These are phyloP conservation scores for Reticulitermes lucifugus DNA, from an alignment of 2,888 invertebrate species.

Conservation along the genomic window DNA sequence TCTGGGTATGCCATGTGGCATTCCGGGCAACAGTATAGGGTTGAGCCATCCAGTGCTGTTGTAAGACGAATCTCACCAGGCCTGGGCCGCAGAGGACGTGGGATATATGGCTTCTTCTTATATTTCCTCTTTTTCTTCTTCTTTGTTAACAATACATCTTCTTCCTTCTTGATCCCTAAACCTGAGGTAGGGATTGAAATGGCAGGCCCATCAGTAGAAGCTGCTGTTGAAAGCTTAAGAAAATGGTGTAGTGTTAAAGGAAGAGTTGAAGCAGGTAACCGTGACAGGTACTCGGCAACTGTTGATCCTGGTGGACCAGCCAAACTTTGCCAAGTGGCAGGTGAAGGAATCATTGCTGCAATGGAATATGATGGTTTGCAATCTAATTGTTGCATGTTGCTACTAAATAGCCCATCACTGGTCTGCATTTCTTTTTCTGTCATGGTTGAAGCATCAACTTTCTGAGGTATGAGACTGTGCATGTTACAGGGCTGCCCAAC, in stretches of 20 bases:
- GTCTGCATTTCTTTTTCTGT: constrained; percentile 44
- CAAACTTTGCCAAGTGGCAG: constrained; percentile 46
- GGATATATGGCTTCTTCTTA: constrained; percentile 48
- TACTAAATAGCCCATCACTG: constrained; percentile 34
- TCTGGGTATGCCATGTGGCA: constrained; percentile 55
- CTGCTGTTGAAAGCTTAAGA: constrained; percentile 44
- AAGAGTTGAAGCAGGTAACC: constrained; percentile 48
- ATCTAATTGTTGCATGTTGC: constrained; percentile 21
- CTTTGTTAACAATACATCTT: constrained; percentile 20
- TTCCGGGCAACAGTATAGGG: constrained; percentile 53
- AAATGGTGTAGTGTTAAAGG: constrained; percentile 51
- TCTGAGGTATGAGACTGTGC: not conserved
- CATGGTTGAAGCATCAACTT: constrained; percentile 48
- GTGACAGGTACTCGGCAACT: constrained; percentile 50
- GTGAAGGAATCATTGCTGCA: constrained; percentile 41
- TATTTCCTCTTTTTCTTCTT: constrained; percentile 47
- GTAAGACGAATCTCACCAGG: constrained; percentile 50
- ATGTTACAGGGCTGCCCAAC: constrained; percentile 18
- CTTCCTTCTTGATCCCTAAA: constrained; percentile 30
- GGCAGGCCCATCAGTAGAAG: not conserved
- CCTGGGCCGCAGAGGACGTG: constrained; percentile 36
- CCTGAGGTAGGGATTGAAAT: not conserved
- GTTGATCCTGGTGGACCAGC: constrained; percentile 47
- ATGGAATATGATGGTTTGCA: constrained; percentile 36
- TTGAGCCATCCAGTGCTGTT: constrained; percentile 52